phyloP scores from a whole-genome alignment of 2,888 invertebrate species.

The Lasius fuliginosus region DNA sequence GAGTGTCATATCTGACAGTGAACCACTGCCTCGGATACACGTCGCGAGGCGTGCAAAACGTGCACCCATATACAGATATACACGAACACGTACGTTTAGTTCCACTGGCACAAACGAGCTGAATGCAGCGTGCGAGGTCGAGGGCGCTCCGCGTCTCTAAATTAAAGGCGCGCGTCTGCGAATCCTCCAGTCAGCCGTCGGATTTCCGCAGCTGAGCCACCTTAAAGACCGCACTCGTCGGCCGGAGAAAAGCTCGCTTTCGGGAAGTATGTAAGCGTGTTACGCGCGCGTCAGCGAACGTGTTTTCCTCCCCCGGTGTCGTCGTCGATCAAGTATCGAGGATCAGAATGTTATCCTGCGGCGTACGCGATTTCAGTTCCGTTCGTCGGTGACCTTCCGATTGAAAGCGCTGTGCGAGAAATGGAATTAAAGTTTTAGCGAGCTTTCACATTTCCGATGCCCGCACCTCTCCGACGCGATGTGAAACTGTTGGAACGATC shows the following conservation, averaged over 20 bases:
- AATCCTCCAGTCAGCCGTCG: slow-evolving; percentile 84
- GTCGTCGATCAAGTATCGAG: not conserved
- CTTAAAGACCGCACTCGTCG: slow-evolving; percentile 58
- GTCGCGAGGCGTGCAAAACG: not conserved
- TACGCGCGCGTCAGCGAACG: not conserved
- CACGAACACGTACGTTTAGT: slow-evolving; percentile 3
- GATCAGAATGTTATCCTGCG: slow-evolving; percentile 8
- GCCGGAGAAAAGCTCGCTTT: slow-evolving; percentile 5
- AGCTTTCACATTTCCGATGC: not conserved
- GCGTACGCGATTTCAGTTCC: not conserved
- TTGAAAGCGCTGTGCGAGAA: slow-evolving; percentile 7
- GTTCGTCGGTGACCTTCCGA: not conserved
- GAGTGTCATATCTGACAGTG: slow-evolving; percentile 35
- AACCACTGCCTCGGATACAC: slow-evolving; percentile 18
- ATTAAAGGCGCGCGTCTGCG: slow-evolving; percentile 84
- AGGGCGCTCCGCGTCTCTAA: slow-evolving; percentile 84
- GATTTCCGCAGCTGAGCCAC: slow-evolving; percentile 80
- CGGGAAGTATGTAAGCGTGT: not conserved
- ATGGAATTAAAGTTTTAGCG: slow-evolving; percentile 41
- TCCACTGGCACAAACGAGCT: slow-evolving; percentile 50
- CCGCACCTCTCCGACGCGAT: slow-evolving; percentile 6
- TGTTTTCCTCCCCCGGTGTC: not conserved
- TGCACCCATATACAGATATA: slow-evolving; percentile 8
- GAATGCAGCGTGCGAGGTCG: slow-evolving; percentile 80
- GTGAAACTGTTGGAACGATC: slow-evolving; percentile 28